Evolutionary conservation across 2,797 vertebrate species (phyloP).

Genomic region (Acropternis orthonyx): DNA sequence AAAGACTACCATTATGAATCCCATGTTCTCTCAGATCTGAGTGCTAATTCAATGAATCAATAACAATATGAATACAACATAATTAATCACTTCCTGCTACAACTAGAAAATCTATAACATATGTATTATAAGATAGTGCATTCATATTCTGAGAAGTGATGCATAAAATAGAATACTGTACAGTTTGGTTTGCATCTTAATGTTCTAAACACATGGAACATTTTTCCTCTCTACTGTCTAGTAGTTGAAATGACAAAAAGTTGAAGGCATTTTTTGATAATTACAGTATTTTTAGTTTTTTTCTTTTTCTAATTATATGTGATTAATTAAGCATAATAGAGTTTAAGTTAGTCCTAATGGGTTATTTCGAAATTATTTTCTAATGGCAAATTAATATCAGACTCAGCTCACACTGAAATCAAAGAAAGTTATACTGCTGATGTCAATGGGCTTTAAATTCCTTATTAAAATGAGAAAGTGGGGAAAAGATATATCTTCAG

Average conservation of each 20-base stretch:
- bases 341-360: not conserved
- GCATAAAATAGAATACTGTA: not conserved
- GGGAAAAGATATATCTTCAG: not conserved
- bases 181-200: constrained; percentile 11
- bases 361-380: not conserved
- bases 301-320: not conserved
- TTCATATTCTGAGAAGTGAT: not conserved
- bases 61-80: not conserved
- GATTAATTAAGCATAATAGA: not conserved
- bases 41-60: not conserved
- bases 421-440: not conserved
- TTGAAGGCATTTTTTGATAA: not conserved
- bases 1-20: not conserved
- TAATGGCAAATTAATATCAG: not conserved
- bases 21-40: not conserved
- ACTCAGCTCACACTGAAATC: not conserved
- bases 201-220: not conserved
- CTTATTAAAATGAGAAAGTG: not conserved
- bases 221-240: constrained; percentile 65
- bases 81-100: constrained; percentile 6
- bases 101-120: not conserved
- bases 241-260: constrained; percentile 27
- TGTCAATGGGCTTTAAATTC: not conserved
- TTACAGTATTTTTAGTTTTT: not conserved
- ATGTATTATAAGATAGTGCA: not conserved